phyloP scores from a whole-genome alignment of 2,888 invertebrate genomes.

The Zaprionus obscuricornis region DNA sequence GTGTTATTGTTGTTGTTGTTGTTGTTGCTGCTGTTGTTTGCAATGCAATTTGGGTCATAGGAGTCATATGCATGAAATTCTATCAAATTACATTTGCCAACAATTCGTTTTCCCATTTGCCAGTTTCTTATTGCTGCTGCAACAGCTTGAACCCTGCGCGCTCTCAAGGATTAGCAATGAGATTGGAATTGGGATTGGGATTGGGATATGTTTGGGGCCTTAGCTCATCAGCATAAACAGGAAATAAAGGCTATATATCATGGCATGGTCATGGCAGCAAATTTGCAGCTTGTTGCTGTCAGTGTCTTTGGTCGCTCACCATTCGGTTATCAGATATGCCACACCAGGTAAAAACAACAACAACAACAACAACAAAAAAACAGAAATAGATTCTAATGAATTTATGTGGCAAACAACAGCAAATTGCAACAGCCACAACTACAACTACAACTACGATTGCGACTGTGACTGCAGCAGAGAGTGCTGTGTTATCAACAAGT shows the following conservation, averaged over 20 bases:
- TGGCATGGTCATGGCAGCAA: constrained; percentile 49
- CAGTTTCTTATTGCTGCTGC: no score
- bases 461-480: no score
- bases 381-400: constrained; percentile 66
- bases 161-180: background rate
- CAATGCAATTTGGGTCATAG: constrained; percentile 77
- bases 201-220: constrained; percentile 11
- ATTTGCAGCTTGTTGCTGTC: constrained; percentile 71
- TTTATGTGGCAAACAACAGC: constrained; percentile 63
- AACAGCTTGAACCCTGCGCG: constrained; percentile 10
- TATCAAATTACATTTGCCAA: constrained; percentile 52
- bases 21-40: constrained; percentile 59
- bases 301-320: constrained; percentile 19
- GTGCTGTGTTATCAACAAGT: constrained; percentile 71
- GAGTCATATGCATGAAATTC: constrained; percentile 71
- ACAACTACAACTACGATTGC: constrained; percentile 42
- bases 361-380: no score
- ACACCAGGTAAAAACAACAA: constrained; percentile 43
- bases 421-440: constrained; percentile 27
- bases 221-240: constrained; percentile 70
- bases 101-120: constrained; percentile 48
- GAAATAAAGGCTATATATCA: constrained; percentile 72
- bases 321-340: constrained; percentile 69
- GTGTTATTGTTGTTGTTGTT: constrained; percentile 27
- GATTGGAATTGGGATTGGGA: background rate